A percentile compares a stretch with the other conserved stretches of the same genome.
Evolutionary conservation across 2,888 invertebrate species (phyloP).

Genomic region (Nesidiocoris tenuis): DNA sequence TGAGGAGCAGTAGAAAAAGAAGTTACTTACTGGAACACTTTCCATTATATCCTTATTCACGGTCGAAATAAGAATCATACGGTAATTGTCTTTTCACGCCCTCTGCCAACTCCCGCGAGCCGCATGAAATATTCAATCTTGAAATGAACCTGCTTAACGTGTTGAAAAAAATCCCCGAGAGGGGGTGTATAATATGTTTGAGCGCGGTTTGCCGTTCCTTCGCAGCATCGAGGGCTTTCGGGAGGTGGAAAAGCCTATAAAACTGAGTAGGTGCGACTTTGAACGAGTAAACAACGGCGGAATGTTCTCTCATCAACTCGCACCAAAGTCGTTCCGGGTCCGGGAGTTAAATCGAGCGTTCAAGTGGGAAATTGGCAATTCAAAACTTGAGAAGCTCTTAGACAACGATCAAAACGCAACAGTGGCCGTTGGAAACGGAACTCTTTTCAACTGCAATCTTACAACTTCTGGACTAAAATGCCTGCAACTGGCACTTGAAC

Average conservation of each 20-base stretch:
- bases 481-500: too few species aligned
- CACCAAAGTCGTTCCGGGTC: background rate
- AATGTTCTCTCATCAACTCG: slow-evolving; percentile 5
- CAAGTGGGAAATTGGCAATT: slow-evolving; percentile 11
- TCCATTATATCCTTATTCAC: slow-evolving; percentile 41
- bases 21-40: slow-evolving; percentile 41
- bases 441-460: background rate
- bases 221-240: background rate
- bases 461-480: too few species aligned
- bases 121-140: slow-evolving; percentile 38
- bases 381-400: background rate
- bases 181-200: background rate
- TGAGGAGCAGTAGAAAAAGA: slow-evolving; percentile 4
- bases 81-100: slow-evolving; percentile 36
- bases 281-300: slow-evolving; percentile 2
- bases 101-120: background rate
- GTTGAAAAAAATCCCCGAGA: background rate
- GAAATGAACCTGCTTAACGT: slow-evolving; percentile 27
- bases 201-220: background rate
- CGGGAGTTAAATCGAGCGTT: background rate
- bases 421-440: background rate
- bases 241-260: slow-evolving; percentile 18
- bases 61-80: slow-evolving; percentile 36
- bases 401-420: background rate
- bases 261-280: slow-evolving; percentile 10